A percentile compares a stretch with the other conserved stretches of the same genome.
phyloP scores from a whole-genome alignment of 1,140 invertebrate species.

The Amyelois transitella region DNA sequence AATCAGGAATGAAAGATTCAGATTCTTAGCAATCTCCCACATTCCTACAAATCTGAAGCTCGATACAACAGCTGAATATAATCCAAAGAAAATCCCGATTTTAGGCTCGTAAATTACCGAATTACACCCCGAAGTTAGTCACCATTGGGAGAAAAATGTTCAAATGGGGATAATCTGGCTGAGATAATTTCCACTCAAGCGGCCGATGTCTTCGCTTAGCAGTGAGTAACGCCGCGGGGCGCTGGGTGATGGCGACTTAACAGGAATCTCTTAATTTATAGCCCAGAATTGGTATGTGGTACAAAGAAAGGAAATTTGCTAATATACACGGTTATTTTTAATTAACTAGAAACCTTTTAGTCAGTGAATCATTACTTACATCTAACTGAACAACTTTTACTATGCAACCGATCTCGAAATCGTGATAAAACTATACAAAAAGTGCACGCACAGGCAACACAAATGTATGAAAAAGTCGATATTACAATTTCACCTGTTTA shows the following conservation, averaged over 20 bases:
- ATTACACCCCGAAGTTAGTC: constrained; percentile 25
- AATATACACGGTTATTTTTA: background rate
- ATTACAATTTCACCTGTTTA: too few relatives aligned
- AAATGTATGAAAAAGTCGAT: too few relatives aligned
- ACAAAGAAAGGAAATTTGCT: background rate
- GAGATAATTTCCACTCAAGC: constrained; percentile 64
- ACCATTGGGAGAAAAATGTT: constrained; percentile 49
- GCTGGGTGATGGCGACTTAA: constrained; percentile 67
- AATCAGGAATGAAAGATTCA: too few relatives aligned
- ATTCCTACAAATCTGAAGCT: background rate
- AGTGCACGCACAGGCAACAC: too few relatives aligned
- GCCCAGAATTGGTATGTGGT: constrained; percentile 32
- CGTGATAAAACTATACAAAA: too few relatives aligned
- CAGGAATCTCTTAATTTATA: constrained; percentile 73
- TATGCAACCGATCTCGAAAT: too few relatives aligned
- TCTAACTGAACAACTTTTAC: too few relatives aligned
- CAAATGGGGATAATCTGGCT: constrained; percentile 51
- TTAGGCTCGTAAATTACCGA: background rate
- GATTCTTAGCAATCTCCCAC: too few relatives aligned
- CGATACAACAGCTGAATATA: too few relatives aligned
- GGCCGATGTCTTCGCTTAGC: constrained; percentile 49
- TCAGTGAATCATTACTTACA: background rate
- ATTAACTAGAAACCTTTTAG: too few relatives aligned
- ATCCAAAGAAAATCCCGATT: background rate
- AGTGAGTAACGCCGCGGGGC: constrained; percentile 58